Percentiles rank a stretch among this genome's conserved stretches.
Conservation (phyloP, 1,140 invertebrate species). For the Zaprionus ornatus region DNA sequence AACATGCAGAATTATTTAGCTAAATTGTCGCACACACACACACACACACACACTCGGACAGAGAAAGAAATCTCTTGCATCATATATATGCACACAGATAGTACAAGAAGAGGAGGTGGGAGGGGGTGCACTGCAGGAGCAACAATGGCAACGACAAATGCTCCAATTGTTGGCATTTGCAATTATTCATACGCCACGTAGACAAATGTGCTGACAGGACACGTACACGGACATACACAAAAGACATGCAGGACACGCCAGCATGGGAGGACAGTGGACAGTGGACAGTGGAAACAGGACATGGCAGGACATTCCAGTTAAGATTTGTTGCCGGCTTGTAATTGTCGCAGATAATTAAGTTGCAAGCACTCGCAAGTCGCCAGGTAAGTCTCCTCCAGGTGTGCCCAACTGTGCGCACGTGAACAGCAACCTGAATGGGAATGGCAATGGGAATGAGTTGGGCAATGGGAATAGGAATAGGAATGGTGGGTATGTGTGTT, state of each 20-base stretch:
- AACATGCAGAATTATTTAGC: conserved; percentile 79
- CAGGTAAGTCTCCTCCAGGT: conserved; percentile 22
- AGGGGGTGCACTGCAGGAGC: background rate
- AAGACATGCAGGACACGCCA: background rate
- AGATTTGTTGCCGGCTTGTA: conserved; percentile 76
- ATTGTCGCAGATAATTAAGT: conserved; percentile 79
- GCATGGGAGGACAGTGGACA: background rate
- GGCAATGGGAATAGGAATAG: background rate
- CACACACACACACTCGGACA: conserved; percentile 8
- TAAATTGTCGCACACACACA: conserved; percentile 59
- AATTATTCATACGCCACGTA: conserved; percentile 81
- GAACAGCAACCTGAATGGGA: background rate
- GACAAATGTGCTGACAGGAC: conserved; percentile 78
- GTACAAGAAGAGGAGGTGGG: background rate
- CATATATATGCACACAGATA: conserved; percentile 30
- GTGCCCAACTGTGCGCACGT: conserved; percentile 16
- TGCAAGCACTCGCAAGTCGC: conserved; percentile 57
- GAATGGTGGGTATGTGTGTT: background rate
- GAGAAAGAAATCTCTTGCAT: conserved; percentile 37
- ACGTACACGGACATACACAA: conserved; percentile 24
- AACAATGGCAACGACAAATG: conserved; percentile 60
- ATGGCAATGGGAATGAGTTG: background rate
- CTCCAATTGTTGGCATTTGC: conserved; percentile 77
- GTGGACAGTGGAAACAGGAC: background rate
- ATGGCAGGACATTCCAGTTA: conserved; percentile 68